These are phyloP conservation scores for Mylabris sibirica DNA, from an alignment of 2,888 invertebrate species.

Conservation along the genomic window DNA sequence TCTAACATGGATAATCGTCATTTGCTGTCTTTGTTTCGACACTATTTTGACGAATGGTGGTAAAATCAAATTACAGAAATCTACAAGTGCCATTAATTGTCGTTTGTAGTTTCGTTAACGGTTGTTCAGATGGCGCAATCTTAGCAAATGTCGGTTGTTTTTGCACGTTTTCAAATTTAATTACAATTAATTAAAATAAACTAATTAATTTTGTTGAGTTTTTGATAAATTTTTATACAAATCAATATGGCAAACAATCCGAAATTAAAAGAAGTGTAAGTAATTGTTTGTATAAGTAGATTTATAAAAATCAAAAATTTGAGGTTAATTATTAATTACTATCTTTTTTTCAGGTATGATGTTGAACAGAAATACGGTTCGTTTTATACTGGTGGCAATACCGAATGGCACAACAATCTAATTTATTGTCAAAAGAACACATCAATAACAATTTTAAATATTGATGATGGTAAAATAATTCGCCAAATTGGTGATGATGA, in stretches of 20 bases:
- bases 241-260: slow-evolving; percentile 49
- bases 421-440: slow-evolving; percentile 81
- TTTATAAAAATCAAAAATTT: not conserved
- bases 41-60: no score
- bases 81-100: no score
- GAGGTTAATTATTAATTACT: not conserved
- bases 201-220: not conserved
- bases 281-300: slow-evolving; percentile 28
- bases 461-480: slow-evolving; percentile 69
- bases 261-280: slow-evolving; percentile 60
- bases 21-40: no score
- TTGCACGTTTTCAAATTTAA: not conserved
- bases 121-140: not conserved
- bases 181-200: not conserved
- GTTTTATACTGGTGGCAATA: slow-evolving; percentile 82
- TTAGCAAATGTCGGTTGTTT: not conserved
- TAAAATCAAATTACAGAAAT: no score
- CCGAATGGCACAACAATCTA: slow-evolving; percentile 76
- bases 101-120: no score
- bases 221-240: not conserved
- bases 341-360: slow-evolving; percentile 72
- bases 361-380: slow-evolving; percentile 76
- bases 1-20: no score
- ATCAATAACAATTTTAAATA: slow-evolving; percentile 74
- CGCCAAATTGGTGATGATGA: slow-evolving; percentile 65